Evolutionary conservation across 1,140 invertebrate species (phyloP).

Genomic region (Choristoneura fumiferana): DNA sequence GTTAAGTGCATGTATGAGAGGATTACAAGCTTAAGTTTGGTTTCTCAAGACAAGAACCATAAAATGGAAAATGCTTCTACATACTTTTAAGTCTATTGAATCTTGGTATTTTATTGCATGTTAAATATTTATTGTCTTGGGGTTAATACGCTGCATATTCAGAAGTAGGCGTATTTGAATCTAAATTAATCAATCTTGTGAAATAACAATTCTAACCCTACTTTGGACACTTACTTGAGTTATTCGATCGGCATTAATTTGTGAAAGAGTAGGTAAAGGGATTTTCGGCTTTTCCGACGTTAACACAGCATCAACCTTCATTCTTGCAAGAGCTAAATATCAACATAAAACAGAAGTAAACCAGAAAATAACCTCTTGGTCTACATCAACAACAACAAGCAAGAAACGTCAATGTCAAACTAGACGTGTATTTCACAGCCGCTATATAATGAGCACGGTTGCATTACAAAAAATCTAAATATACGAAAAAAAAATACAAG

Average conservation of each 20-base stretch:
- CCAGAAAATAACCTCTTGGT: background rate
- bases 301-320: conserved; percentile 50
- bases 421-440: background rate
- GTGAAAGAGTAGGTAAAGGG: conserved; percentile 87
- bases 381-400: conserved; percentile 11
- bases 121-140: background rate
- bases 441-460: background rate
- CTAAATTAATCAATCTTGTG: conserved; percentile 28
- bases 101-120: too few relatives aligned
- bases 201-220: conserved; percentile 55
- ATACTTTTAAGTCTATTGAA: too few relatives aligned
- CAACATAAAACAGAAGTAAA: background rate
- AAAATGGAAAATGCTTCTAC: too few relatives aligned
- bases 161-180: conserved; percentile 3
- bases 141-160: background rate
- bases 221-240: conserved; percentile 81
- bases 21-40: too few relatives aligned
- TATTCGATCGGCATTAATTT: conserved; percentile 90
- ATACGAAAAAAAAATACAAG: too few relatives aligned
- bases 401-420: background rate
- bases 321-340: conserved; percentile 32
- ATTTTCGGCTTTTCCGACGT: conserved; percentile 78
- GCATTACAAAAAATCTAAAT: too few relatives aligned
- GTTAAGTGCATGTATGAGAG: too few relatives aligned
- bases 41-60: too few relatives aligned